Conservation (phyloP, 2,888 invertebrate species). For the Cheilosia soror region DNA sequence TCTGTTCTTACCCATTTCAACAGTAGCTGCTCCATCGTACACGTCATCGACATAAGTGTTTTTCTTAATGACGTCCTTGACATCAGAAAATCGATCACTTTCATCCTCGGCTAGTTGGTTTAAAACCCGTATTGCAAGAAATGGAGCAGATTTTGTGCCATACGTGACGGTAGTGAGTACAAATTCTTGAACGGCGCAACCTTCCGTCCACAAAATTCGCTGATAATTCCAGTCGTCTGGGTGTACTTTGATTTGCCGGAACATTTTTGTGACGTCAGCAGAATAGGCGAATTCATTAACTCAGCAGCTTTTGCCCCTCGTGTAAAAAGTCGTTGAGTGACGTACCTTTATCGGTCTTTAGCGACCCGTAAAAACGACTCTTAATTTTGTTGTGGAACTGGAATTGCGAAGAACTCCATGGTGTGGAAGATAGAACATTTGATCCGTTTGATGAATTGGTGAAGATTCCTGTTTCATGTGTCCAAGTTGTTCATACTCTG, state of each 20-base stretch:
- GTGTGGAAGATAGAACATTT: too few species aligned
- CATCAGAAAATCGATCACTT: not conserved
- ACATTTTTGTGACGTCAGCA: slow-evolving; percentile 36
- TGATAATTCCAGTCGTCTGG: slow-evolving; percentile 30
- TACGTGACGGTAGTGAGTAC: slow-evolving; percentile 2
- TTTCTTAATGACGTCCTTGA: slow-evolving; percentile 2
- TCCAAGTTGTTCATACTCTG: too few species aligned
- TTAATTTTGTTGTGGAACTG: slow-evolving; percentile 31
- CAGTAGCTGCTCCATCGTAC: not conserved
- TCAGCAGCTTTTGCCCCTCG: not conserved
- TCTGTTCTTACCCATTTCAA: slow-evolving; percentile 11
- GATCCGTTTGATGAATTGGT: too few species aligned
- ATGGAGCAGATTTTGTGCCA: slow-evolving; percentile 17
- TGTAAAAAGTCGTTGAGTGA: slow-evolving; percentile 5
- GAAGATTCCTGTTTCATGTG: too few species aligned
- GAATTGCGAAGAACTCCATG: not conserved
- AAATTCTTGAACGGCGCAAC: not conserved
- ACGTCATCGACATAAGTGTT: slow-evolving; percentile 24
- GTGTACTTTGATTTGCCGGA: slow-evolving; percentile 20
- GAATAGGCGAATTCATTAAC: slow-evolving; percentile 8
- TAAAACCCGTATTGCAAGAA: not conserved
- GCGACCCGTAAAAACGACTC: slow-evolving; percentile 34
- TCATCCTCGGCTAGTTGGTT: slow-evolving; percentile 11
- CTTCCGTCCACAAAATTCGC: not conserved
- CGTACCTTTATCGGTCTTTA: slow-evolving; percentile 1